Evolutionary conservation across 2,797 vertebrate species (phyloP).

Genomic region (Hydrolagus colliei): DNA sequence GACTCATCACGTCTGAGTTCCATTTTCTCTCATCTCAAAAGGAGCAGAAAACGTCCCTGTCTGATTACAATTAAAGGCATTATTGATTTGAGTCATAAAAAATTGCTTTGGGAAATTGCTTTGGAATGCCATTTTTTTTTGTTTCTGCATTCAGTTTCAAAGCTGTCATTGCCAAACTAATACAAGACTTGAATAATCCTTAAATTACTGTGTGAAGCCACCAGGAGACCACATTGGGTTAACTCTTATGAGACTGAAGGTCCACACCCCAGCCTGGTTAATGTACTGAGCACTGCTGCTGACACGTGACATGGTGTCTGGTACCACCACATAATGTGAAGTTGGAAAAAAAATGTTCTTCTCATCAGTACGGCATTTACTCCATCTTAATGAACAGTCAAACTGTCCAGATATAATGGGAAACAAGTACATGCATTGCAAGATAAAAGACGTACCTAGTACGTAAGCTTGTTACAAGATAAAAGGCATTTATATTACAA

Average conservation of each 20-base stretch:
- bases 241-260: not conserved
- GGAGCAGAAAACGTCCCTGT: not conserved
- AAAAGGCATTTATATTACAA: constrained; percentile 28
- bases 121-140: not conserved
- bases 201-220: no score
- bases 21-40: not conserved
- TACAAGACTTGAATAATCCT: not conserved
- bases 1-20: not conserved
- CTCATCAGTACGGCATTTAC: not conserved
- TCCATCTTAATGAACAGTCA: constrained; percentile 19
- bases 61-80: not conserved
- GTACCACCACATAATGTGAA: constrained; percentile 15
- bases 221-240: not conserved
- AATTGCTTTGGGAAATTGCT: not conserved
- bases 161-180: not conserved
- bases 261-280: not conserved
- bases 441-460: constrained; percentile 19
- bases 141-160: not conserved
- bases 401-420: constrained; percentile 20
- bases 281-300: not conserved
- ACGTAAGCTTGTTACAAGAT: constrained; percentile 16
- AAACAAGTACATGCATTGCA: constrained; percentile 27
- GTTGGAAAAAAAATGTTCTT: constrained; percentile 4
- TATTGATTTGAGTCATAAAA: not conserved
- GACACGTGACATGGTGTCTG: not conserved